phyloP scores from a whole-genome alignment of 2,888 invertebrate genomes.

The Cheilosia urbana region DNA sequence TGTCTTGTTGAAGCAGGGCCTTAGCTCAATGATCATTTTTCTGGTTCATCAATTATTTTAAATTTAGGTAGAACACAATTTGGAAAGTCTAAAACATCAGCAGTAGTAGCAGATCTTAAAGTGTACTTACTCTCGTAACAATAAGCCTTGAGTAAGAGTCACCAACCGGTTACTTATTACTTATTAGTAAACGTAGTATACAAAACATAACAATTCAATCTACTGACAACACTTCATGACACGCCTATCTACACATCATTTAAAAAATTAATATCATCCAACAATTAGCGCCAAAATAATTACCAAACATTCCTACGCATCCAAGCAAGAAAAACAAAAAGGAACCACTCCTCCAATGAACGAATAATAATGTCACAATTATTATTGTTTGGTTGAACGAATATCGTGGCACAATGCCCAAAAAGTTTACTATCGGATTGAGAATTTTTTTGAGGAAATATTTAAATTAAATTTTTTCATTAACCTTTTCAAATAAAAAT shows the following conservation, averaged over 20 bases:
- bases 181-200: too few species aligned
- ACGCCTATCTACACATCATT: slow-evolving; percentile 18
- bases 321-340: slow-evolving; percentile 1
- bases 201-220: too few species aligned
- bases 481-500: neutral
- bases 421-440: neutral
- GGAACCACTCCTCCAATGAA: neutral
- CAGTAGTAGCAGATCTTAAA: too few species aligned
- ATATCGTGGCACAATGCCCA: slow-evolving; percentile 49
- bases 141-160: too few species aligned
- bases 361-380: slow-evolving; percentile 11
- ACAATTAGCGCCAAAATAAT: slow-evolving; percentile 4
- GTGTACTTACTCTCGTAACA: too few species aligned
- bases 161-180: too few species aligned
- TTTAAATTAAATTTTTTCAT: slow-evolving; percentile 29
- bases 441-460: neutral
- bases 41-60: too few species aligned
- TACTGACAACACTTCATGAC: slow-evolving; percentile 9
- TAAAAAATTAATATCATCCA: neutral
- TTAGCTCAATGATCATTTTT: too few species aligned
- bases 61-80: too few species aligned
- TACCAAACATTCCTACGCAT: neutral
- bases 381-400: slow-evolving; percentile 1
- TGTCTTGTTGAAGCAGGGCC: too few species aligned
- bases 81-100: too few species aligned